phyloP scores from a whole-genome alignment of 2,113 vertebrate genomes.

The Progne subis region DNA sequence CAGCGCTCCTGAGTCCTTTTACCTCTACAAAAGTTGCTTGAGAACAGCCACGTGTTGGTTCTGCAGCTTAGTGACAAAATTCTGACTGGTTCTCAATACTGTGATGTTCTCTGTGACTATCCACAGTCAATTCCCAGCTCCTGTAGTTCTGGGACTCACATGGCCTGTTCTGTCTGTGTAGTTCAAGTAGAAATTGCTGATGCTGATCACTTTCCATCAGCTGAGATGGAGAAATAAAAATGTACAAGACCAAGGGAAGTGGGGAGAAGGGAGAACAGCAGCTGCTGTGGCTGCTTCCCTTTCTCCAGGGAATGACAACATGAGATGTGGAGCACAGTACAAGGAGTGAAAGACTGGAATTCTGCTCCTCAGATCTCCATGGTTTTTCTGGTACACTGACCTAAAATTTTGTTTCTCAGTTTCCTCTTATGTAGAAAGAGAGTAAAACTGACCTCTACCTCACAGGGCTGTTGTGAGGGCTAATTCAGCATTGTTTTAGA shows the following conservation, averaged over 20 bases:
- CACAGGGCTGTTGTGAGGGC: conserved; percentile 14
- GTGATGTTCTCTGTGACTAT: background rate
- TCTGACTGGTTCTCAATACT: background rate
- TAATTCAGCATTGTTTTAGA: background rate
- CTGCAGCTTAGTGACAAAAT: background rate
- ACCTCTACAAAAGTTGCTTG: background rate
- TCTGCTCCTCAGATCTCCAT: background rate
- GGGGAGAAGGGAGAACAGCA: no score
- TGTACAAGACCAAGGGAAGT: background rate
- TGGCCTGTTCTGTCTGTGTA: background rate
- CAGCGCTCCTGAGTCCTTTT: background rate
- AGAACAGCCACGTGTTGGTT: background rate
- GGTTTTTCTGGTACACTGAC: background rate
- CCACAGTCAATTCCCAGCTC: background rate
- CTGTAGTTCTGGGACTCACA: background rate
- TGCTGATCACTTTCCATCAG: background rate
- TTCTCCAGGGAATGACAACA: background rate
- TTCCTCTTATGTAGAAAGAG: background rate
- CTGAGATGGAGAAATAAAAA: background rate
- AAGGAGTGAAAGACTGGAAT: background rate
- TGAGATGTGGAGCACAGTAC: background rate
- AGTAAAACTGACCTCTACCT: conserved; percentile 42
- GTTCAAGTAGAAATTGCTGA: background rate
- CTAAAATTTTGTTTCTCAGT: background rate
- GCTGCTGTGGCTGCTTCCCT: background rate